Conservation (phyloP, 1,140 invertebrate species). For the Acromyrmex charruanus region DNA sequence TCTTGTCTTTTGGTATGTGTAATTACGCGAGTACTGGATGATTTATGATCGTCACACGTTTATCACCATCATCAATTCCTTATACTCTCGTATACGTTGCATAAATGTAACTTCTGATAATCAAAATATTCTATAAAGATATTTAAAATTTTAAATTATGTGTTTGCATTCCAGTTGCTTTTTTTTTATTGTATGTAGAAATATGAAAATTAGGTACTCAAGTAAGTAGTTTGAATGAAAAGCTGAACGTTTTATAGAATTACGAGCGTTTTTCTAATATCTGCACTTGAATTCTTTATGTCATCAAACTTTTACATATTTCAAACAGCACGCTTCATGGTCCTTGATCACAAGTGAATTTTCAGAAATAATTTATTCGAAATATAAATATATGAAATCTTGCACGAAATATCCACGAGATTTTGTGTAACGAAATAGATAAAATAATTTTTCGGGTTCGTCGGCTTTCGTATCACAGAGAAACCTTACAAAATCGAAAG, state of each 20-base stretch:
- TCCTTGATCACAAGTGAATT: background rate
- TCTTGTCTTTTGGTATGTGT: background rate
- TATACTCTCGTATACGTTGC: background rate
- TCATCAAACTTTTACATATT: constrained; percentile 21
- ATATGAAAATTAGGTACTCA: background rate
- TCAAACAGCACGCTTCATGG: background rate
- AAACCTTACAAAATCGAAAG: background rate
- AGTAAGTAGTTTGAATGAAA: constrained; percentile 1
- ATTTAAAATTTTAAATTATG: background rate
- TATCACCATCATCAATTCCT: background rate
- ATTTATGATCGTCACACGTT: background rate
- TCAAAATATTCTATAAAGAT: background rate
- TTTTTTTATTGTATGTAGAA: background rate
- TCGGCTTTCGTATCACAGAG: background rate
- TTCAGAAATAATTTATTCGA: background rate
- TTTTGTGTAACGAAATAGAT: background rate
- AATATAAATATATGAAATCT: constrained; percentile 21
- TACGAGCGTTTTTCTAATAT: background rate
- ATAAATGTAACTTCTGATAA: background rate
- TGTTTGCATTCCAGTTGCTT: background rate
- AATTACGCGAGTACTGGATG: background rate
- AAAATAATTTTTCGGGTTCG: background rate
- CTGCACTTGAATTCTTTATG: background rate
- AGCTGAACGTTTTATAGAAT: background rate
- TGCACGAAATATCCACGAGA: background rate